Conservation (phyloP, 2,797 vertebrate genomes). For the Eulemur mongoz region DNA sequence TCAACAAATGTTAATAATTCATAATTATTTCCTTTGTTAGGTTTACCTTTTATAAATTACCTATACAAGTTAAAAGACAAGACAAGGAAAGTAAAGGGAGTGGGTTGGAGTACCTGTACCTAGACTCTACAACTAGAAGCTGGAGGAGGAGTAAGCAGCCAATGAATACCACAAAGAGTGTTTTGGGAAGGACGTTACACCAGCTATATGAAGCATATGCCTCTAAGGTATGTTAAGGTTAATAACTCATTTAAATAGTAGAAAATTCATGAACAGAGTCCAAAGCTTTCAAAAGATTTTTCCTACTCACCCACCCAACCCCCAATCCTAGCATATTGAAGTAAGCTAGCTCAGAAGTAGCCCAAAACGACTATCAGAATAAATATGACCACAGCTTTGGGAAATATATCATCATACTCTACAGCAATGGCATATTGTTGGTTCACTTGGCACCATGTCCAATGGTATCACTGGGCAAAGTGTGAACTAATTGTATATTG, state of each 20-base stretch:
- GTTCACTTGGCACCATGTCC: neutral
- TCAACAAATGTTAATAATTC: neutral
- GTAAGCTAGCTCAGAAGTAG: neutral
- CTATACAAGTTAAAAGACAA: slow-evolving; percentile 80
- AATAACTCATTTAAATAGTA: neutral
- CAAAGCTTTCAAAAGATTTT: slow-evolving; percentile 25
- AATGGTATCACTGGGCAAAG: neutral
- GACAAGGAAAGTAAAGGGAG: slow-evolving; percentile 80
- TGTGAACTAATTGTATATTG: neutral
- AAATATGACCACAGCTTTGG: neutral
- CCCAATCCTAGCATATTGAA: neutral
- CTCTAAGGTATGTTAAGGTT: slow-evolving; percentile 86
- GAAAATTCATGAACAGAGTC: neutral
- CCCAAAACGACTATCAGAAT: neutral
- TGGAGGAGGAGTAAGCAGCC: slow-evolving; percentile 90
- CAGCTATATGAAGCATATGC: slow-evolving; percentile 88
- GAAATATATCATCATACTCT: neutral
- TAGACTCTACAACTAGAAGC: slow-evolving; percentile 87
- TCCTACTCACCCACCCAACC: neutral
- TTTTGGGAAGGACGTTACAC: slow-evolving; percentile 88
- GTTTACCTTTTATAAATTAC: slow-evolving; percentile 95
- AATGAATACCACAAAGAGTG: slow-evolving; percentile 89
- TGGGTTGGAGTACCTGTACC: slow-evolving; percentile 93
- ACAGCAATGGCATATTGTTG: neutral
- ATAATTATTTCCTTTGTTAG: slow-evolving; percentile 81